These are phyloP conservation scores for Phaethornis superciliosus DNA, from an alignment of 2,113 vertebrate species.

Conservation along the genomic window DNA sequence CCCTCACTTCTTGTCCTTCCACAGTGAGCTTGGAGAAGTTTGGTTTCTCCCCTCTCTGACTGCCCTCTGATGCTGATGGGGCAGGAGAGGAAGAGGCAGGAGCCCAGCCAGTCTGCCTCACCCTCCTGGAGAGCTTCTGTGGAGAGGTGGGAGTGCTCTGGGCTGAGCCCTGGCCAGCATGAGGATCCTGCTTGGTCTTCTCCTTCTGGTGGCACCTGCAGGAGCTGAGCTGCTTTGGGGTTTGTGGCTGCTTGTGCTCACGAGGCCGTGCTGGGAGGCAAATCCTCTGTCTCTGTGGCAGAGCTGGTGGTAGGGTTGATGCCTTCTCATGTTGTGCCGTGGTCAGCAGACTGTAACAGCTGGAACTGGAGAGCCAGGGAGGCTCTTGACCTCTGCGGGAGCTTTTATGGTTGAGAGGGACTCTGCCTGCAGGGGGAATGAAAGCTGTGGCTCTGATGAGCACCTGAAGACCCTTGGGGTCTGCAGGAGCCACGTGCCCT, in stretches of 20 bases:
- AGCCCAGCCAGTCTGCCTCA: neutral
- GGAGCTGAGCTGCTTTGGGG: neutral
- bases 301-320: neutral
- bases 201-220: neutral
- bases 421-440: neutral
- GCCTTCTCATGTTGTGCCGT: neutral
- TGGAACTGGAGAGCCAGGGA: neutral
- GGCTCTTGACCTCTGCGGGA: neutral
- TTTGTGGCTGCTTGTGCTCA: accelerated
- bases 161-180: neutral
- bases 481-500: neutral
- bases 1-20: neutral
- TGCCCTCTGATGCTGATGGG: too few relatives aligned
- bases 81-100: too few relatives aligned
- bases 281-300: neutral
- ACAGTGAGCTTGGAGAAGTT: accelerated
- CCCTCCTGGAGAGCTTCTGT: accelerated
- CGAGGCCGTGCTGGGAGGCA: neutral
- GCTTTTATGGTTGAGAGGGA: neutral
- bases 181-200: neutral
- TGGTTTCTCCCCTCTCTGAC: neutral
- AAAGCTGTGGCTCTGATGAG: neutral
- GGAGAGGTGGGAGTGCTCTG: neutral
- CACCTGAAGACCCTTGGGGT: neutral
- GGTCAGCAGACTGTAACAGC: neutral